phyloP scores from a whole-genome alignment of 2,113 vertebrate species.

The Ariopsis seemanni region DNA sequence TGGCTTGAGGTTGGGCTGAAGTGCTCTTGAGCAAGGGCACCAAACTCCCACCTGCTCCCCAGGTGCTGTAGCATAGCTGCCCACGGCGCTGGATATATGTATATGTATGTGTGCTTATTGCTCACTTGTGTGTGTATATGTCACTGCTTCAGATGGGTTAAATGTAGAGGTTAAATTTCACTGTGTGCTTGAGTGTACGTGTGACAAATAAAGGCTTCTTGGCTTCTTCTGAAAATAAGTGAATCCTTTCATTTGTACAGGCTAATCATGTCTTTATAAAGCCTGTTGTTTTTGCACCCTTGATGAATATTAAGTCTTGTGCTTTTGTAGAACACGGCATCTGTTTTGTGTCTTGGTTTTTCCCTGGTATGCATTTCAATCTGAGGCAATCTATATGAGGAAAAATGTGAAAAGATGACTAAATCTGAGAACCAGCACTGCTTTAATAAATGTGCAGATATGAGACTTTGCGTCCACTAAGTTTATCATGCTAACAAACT shows the following conservation, averaged over 20 bases:
- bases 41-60: no score
- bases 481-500: background rate
- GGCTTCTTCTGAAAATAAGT: background rate
- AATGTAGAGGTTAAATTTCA: no score
- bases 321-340: background rate
- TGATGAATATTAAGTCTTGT: background rate
- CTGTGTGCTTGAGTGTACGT: no score
- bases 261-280: background rate
- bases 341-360: background rate
- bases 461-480: background rate
- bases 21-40: no score
- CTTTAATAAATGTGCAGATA: background rate
- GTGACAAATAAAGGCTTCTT: no score
- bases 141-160: no score
- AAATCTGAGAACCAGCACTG: background rate
- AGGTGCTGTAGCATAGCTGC: no score
- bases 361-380: background rate
- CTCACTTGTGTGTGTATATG: no score
- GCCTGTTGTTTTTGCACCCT: background rate
- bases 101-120: no score
- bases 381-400: background rate
- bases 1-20: no score
- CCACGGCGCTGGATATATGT: no score
- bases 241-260: background rate
- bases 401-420: background rate